phyloP scores from a whole-genome alignment of 2,113 vertebrate genomes.

The Pteruthius melanotis region DNA sequence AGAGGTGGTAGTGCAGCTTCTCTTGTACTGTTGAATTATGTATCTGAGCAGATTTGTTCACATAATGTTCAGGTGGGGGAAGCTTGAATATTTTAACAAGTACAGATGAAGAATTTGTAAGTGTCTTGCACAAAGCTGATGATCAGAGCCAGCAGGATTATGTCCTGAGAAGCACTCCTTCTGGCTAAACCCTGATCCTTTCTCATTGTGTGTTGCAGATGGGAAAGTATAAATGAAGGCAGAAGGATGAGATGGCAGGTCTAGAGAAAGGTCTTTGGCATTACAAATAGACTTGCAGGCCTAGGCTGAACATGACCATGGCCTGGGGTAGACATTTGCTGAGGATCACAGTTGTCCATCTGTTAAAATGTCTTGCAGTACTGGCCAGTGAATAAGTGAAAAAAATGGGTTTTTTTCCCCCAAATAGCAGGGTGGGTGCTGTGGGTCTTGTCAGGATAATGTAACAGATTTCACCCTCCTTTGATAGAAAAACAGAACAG shows the following conservation, averaged over 20 bases:
- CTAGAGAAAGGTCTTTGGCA: neutral
- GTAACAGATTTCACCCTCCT: neutral
- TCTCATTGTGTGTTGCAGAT: neutral
- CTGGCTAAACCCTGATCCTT: neutral
- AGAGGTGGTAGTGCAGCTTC: neutral
- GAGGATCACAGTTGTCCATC: neutral
- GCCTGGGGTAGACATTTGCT: neutral
- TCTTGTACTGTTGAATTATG: neutral
- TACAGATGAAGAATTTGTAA: neutral
- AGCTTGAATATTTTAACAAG: neutral
- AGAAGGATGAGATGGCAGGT: neutral
- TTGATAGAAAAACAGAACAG: neutral
- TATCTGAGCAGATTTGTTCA: neutral
- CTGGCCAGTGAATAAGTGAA: neutral
- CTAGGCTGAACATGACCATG: neutral
- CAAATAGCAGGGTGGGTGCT: neutral
- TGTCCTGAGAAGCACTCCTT: neutral
- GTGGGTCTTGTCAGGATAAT: neutral
- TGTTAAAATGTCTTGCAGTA: neutral
- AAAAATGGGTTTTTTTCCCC: accelerated
- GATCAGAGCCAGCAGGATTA: neutral
- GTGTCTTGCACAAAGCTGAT: neutral
- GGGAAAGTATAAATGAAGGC: neutral
- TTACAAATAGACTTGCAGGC: neutral
- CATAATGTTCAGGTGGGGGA: neutral